phyloP scores from a whole-genome alignment of 2,888 invertebrate genomes.

The Elysia crispata region DNA sequence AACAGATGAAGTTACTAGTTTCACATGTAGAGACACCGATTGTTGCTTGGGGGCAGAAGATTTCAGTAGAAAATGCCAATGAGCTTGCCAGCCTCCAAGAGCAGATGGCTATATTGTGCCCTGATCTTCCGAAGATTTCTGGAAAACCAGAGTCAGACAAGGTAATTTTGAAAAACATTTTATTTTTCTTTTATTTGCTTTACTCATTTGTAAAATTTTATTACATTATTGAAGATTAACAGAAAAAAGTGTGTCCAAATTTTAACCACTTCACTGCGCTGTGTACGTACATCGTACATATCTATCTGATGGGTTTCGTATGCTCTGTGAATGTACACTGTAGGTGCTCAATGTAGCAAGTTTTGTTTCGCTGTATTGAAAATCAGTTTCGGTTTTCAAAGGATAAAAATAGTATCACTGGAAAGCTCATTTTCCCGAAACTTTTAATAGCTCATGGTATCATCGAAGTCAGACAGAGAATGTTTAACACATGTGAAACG shows the following conservation, averaged over 20 bases:
- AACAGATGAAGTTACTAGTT: slow-evolving; percentile 60
- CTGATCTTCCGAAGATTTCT: slow-evolving; percentile 58
- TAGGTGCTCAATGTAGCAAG: too few species aligned
- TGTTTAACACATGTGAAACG: too few species aligned
- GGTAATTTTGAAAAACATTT: slow-evolving; percentile 51
- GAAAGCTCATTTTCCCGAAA: too few species aligned
- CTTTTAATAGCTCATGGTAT: too few species aligned
- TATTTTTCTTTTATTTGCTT: background rate
- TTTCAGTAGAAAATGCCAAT: slow-evolving; percentile 60
- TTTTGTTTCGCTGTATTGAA: too few species aligned
- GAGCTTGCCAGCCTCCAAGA: slow-evolving; percentile 60
- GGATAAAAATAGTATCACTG: too few species aligned
- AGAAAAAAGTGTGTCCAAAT: background rate
- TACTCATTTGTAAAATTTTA: slow-evolving; percentile 1
- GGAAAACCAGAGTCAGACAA: slow-evolving; percentile 62
- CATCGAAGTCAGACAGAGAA: too few species aligned
- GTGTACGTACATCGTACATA: too few species aligned
- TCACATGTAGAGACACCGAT: slow-evolving; percentile 68
- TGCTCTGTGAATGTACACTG: too few species aligned
- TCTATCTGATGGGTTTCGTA: too few species aligned
- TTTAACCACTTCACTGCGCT: too few species aligned
- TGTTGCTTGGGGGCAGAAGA: slow-evolving; percentile 66
- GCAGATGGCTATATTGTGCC: slow-evolving; percentile 65
- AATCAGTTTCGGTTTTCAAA: too few species aligned
- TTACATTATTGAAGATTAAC: background rate